Base-by-base conservation (phyloP, 1,140 invertebrate genomes). In the Drosophila kikkawai region DNA sequence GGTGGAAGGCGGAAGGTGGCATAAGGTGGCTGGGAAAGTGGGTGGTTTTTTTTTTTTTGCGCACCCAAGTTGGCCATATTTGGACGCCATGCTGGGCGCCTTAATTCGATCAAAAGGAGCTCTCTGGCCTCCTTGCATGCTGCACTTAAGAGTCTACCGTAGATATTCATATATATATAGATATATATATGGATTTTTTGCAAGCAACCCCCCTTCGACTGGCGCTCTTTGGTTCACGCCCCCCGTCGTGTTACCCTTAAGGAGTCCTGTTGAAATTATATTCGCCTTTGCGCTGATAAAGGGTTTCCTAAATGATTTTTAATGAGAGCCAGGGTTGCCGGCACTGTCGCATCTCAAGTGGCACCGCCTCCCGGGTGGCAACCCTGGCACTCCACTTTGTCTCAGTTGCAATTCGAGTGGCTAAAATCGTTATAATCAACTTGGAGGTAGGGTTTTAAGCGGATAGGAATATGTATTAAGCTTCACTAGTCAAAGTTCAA, bases 261-360 rank as follows among this genome's bases (percentile, higher is more conserved):
- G 37, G 34, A 44, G 57, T 17, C 17, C 50, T 51, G 66, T 80
- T 73, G 57, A 86, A 66, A 70, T 69, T 74, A 79, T 71, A 13
- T n/a, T 59, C 5, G 53, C 13, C 51, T 37, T 37, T 15, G 11
- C n/a, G 19, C 26, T n/a, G 34, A 68, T 82, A 75, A 75, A 88
- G 73, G 76, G 83, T 88, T 88, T 63, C 83, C 73, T 87, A 87
- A 87, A 88, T 87, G 84, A 64, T 88, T 87, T 88, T 79, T 83
- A 77, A 88, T 80, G 77, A 83, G 77, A 19, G 59, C 63, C 63
- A 76, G 79, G 67, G 64, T 67, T 82, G 75, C 53, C 42, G 63
- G 11, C 53, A 32, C 36, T 19, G 19, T 44, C 44, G 44, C 1
- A 9, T 15, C 22, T 71, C 41, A 70, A 71, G 69, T 50, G 50